Evolutionary conservation across 2,113 vertebrate species (phyloP), one percentile per base, ranked within the genome.

Genomic region (Onychostoma macrolepis): DNA sequence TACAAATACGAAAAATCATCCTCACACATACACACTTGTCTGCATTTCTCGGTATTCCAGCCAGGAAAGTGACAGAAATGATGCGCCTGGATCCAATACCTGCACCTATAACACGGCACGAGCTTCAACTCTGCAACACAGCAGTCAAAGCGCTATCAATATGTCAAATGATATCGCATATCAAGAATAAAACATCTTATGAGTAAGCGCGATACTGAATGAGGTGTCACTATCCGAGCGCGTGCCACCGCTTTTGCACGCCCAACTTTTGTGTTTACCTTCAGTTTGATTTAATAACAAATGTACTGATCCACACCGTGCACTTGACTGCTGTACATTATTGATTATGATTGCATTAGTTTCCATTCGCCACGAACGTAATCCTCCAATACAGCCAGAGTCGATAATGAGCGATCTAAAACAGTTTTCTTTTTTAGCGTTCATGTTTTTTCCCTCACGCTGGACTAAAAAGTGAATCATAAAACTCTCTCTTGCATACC

Each of bases 201-300:
- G 13, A 81, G 38, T 80, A 63, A 48, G 77, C 48, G 50, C 36
- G 15, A 58, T 15, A 33, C 28, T 74, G 36, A 69, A 71, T 53
- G 48, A 86, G 85, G 67, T 80, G 78, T 80, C 65, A 69, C 45
- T 72, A 43, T 86, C 61, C 33, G n/a, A 56, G 45, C 81, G 69
- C 86, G 86, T 67, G 75, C 53, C 58, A 69, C 43, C 81, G 63
- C 56, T 30, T 63, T 28, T 43, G 82, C 86, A 41, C 77, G 85
- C 78, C 69, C 78, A 87, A 87, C 74, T 87, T 87, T 80, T 78
- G n/a, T 78, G 61, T 87, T 80, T 69, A 84, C 63, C 63, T 67
- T 61, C 2, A 67, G 63, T 50, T 33, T 69, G 63, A 45, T 83
- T 50, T 48, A 8, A 65, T 24, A 83, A 81, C 56, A 61, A 63